Base-by-base conservation (phyloP, 2,113 vertebrate species). In the Chloebia gouldiae region DNA sequence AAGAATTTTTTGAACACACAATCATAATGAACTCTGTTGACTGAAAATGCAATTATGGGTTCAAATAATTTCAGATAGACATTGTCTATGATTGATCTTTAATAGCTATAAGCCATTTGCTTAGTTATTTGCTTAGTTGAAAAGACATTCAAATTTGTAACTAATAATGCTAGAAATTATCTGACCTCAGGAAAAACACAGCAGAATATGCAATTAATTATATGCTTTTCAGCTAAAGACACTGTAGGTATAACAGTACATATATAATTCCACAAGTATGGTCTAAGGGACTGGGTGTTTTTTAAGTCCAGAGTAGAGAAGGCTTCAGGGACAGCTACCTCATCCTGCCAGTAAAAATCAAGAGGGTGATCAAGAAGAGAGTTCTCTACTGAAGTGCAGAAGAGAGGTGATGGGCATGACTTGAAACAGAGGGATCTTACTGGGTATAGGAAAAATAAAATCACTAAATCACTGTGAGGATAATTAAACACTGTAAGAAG, bases 281-380 rank as follows among this genome's bases (percentile, higher is more conserved):
- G 33, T 27, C 6, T 63, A 37, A 88, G 7, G 2, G 21, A 77
- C 11, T 0, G 0, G 4, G 1, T 39, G 1, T n/a, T 1, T 24
- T 42, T 86, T 50, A 69, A 69, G 11, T 5, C 20, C 22, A 0
- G 1, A 65, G 37, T 63, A 63, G 6, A 70, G 50, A 53, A 82
- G 37, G 42, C 31, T 93, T 49, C n/a, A 47, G n/a, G 45, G 17
- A 37, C 22, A 92, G 30, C 30, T 40, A 14, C 19, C 0, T 2
- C 37, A 86, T n/a, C 21, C 63, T 80, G 16, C 10, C 45, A 59
- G 27, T 31, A 77, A 27, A 47, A 71, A 76, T 35, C 25, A 45
- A 77, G 88, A 33, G 14, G 10, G 27, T 66, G 11, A 59, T 23
- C 25, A 42, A 65, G 35, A 75, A 78, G 23, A 64, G 1, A 66